A percentile compares a stretch with the other conserved stretches of the same genome.
Evolutionary conservation across 2,888 invertebrate genomes (phyloP).

Genomic region (Philereme vetulata): DNA sequence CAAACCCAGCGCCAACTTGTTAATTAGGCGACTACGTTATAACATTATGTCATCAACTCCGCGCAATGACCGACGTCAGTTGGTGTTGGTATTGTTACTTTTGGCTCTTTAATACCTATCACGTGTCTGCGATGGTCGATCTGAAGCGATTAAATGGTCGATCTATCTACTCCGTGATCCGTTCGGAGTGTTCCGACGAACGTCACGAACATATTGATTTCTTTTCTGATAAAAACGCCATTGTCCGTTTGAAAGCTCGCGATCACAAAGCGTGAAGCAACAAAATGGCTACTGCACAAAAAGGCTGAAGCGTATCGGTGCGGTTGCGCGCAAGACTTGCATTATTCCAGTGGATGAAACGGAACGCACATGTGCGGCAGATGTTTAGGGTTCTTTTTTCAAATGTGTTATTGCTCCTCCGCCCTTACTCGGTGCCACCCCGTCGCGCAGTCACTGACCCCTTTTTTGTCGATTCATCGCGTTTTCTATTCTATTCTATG

Average conservation of each 20-base stretch:
- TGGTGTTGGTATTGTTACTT: constrained; percentile 40
- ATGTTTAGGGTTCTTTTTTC: constrained; percentile 80
- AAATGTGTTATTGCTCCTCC: constrained; percentile 71
- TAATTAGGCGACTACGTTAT: constrained; percentile 56
- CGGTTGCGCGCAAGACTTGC: constrained; percentile 74
- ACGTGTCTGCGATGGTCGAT: constrained; percentile 38
- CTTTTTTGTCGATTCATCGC: constrained; percentile 65
- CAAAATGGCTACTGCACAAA: constrained; percentile 75
- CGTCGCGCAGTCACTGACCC: constrained; percentile 77
- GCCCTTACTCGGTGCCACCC: constrained; percentile 56
- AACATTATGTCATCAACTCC: constrained; percentile 47
- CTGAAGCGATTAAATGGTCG: constrained; percentile 28
- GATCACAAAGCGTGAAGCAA: constrained; percentile 76
- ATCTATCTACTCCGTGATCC: constrained; percentile 29
- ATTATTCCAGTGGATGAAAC: constrained; percentile 73
- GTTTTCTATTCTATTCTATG: constrained; percentile 20
- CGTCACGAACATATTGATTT: constrained; percentile 71
- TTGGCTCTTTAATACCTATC: constrained; percentile 40
- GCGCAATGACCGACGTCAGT: constrained; percentile 33
- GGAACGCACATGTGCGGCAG: constrained; percentile 79
- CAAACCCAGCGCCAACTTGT: constrained; percentile 54
- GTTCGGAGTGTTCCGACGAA: constrained; percentile 46
- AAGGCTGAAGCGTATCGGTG: constrained; percentile 64
- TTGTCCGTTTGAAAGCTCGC: constrained; percentile 74
- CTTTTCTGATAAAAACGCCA: constrained; percentile 68